These are phyloP conservation scores for Pterophyllum scalare DNA, from an alignment of 2,113 vertebrate species.

Conservation along the genomic window DNA sequence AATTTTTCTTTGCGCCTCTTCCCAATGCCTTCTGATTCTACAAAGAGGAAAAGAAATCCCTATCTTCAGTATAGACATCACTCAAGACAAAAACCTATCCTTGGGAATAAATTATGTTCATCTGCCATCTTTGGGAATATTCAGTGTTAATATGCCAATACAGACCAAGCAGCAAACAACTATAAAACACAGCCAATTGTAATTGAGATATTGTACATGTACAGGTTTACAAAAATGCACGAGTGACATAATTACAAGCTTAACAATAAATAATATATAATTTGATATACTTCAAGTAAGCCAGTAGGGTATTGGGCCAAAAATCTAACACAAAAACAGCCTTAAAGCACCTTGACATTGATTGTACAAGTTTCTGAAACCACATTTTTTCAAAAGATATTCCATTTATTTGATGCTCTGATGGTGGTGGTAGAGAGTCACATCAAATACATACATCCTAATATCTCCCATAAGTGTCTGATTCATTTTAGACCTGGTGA, in stretches of 20 bases:
- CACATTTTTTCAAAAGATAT: background rate
- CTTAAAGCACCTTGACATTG: background rate
- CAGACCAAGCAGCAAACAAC: background rate
- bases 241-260: background rate
- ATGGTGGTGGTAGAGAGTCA: background rate
- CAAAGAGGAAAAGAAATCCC: background rate
- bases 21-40: constrained; percentile 88
- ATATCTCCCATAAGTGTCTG: background rate
- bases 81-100: background rate
- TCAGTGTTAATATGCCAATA: background rate
- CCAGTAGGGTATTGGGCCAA: background rate
- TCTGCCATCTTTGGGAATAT: background rate
- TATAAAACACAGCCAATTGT: background rate
- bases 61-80: background rate
- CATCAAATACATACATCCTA: background rate
- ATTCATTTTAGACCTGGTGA: background rate
- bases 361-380: background rate
- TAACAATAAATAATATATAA: too few relatives aligned
- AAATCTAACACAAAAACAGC: background rate
- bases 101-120: background rate
- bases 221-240: background rate
- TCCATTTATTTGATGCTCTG: rapidly evolving
- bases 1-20: constrained; percentile 96
- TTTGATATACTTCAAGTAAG: background rate
- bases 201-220: background rate